Conservation (phyloP, 2,888 invertebrate species). For the Thecophora atra region DNA sequence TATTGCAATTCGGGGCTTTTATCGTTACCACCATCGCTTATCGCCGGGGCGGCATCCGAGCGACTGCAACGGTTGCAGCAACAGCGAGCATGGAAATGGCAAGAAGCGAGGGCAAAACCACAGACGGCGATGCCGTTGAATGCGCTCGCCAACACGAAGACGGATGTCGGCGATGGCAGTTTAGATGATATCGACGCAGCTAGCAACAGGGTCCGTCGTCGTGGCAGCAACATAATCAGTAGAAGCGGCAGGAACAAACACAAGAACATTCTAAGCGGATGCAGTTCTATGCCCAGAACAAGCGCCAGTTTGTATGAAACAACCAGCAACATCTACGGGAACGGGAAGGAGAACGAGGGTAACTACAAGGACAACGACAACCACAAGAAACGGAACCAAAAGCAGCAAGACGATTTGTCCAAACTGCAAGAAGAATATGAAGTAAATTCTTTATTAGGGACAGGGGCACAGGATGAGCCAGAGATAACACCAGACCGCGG, state of each 20-base stretch:
- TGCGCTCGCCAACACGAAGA: conserved; percentile 12
- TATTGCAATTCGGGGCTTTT: conserved; percentile 59
- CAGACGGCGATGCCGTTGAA: conserved; percentile 40
- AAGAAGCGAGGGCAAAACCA: conserved; percentile 48
- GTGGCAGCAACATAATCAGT: conserved; percentile 44
- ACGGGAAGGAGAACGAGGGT: conserved; percentile 16
- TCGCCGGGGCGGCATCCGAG: conserved; percentile 58
- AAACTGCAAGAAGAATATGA: conserved; percentile 26
- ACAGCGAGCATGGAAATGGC: conserved; percentile 34
- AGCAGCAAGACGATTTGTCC: conserved; percentile 41
- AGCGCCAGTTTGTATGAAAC: conserved; percentile 8
- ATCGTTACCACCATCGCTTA: conserved; percentile 64
- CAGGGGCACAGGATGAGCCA: conserved; percentile 4
- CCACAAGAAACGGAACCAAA: conserved; percentile 37
- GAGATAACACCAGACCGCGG: conserved; percentile 7
- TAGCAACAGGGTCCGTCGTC: conserved; percentile 1
- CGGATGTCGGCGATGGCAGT: conserved; percentile 11
- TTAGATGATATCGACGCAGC: conserved; percentile 10
- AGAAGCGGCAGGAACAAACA: conserved; percentile 39
- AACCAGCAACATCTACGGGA: conserved; percentile 26
- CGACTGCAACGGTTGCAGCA: conserved; percentile 45
- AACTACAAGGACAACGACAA: conserved; percentile 35
- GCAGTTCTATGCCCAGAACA: conserved; percentile 41
- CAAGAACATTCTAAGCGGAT: conserved; percentile 40
- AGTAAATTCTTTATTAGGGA: conserved; percentile 23